Base-by-base conservation (phyloP, 2,888 invertebrate species). In the Hyalella azteca region DNA sequence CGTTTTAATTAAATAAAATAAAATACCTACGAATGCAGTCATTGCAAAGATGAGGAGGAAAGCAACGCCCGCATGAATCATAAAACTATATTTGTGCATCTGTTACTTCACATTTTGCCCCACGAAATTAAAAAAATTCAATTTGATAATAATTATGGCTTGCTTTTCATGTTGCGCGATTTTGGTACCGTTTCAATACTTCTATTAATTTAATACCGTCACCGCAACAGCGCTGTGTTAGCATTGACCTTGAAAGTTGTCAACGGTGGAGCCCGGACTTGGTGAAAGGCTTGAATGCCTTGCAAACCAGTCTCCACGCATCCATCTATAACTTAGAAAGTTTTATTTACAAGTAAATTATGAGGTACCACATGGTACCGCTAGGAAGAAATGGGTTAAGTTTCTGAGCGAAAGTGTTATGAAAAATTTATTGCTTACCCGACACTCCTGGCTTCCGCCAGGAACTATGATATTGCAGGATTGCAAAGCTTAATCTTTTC, bases 341-440 rank as follows among this genome's bases (percentile, higher is more conserved):
- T 49, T 2, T 49, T n/a, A 49, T 3, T 49, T 49, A 49, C 2
- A 49, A 49, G 49, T 49, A 49, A 49, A 49, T 49, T 49, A 49
- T 22, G 49, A 22, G 49, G 49, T 49, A 49, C 49, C 49, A 22
- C 1, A 49, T 49, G 49, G 7, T 49, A 49, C 49, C 49, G 49
- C 49, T 49, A 49, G 49, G 49, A 49, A 22, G 49, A 22, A 49
- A 49, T 49, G 49, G 49, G 49, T 54, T 54, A n/a, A n/a, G n/a
- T n/a, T n/a, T n/a, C n/a, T n/a, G n/a, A n/a, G n/a, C n/a, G n/a
- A n/a, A n/a, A n/a, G n/a, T n/a, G n/a, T n/a, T n/a, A n/a, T n/a
- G n/a, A n/a, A n/a, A n/a, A n/a, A n/a, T n/a, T n/a, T n/a, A n/a
- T n/a, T n/a, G n/a, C n/a, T n/a, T n/a, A n/a, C n/a, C n/a, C n/a